Percentiles rank a stretch among this genome's conserved stretches.
These are phyloP conservation scores for Huso huso DNA, from an alignment of 2,797 vertebrate genomes.

Conservation along the genomic window DNA sequence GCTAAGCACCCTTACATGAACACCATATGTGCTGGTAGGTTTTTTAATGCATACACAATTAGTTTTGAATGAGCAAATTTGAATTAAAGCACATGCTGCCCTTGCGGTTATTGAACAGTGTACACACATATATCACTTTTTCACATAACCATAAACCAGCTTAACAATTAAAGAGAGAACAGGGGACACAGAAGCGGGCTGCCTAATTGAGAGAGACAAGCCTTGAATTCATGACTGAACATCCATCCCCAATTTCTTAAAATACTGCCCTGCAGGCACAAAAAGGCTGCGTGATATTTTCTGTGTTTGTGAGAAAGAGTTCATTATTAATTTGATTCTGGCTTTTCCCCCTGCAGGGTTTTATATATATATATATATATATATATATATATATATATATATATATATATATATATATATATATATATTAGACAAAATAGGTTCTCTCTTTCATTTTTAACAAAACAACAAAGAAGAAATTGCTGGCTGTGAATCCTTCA, in stretches of 20 bases:
- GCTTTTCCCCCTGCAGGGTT: conserved; percentile 5
- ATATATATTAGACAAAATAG: too few species aligned
- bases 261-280: conserved; percentile 15
- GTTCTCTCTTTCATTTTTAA: not conserved
- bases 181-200: not conserved
- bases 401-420: too few species aligned
- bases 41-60: conserved; percentile 24
- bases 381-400: too few species aligned
- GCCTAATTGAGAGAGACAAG: conserved; percentile 12
- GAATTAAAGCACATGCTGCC: conserved; percentile 12
- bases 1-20: not conserved
- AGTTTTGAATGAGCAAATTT: conserved; percentile 9
- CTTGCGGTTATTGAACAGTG: conserved; percentile 10
- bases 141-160: conserved; percentile 5
- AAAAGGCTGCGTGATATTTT: conserved; percentile 11
- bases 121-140: conserved; percentile 3
- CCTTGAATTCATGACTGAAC: conserved; percentile 6
- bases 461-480: conserved; percentile 6
- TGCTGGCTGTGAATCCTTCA: not conserved
- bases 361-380: too few species aligned
- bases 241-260: conserved; percentile 11
- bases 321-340: conserved; percentile 3
- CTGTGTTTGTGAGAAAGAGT: conserved; percentile 16
- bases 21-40: conserved; percentile 16
- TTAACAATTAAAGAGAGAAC: not conserved